Evolutionary conservation across 2,888 invertebrate species (phyloP), one percentile per base, ranked within the genome.

Genomic region (Tethea ocularis): DNA sequence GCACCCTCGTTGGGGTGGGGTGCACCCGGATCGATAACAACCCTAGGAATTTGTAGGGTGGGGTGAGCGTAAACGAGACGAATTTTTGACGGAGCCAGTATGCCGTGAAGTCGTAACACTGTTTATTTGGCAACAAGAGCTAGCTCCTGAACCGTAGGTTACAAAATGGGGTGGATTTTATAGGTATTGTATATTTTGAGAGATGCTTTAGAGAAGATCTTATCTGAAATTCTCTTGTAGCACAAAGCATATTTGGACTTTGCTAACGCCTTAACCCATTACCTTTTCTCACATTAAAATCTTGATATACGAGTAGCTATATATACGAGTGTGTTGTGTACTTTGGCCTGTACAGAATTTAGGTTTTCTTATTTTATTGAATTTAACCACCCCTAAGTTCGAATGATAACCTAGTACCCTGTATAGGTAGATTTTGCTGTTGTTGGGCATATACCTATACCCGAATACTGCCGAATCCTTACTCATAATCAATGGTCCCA

Each of bases 11-110:
- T 23, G 17, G 46, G 22, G 33, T n/a, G 57, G 38, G 38, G 15
- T 26, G 52, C 52, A 13, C 24, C 38, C 15, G 55, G 61, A 55
- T 61, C 61, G 61, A 61, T 61, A 61, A 26, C 51, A 51, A 38
- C 59, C 59, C 56, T 53, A 41, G n/a, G 15, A 22, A n/a, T 13
- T 59, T 52, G n/a, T 38, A 38, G 41, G 59, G 52, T 26, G 29
- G 56, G 59, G 56, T 26, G 22, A 23, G 41, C 13, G 15, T 54
- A 46, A 22, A 54, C 22, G 20, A 29, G 54, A 29, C 11, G 29
- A 53, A 46, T 20, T 46, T 46, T 46, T 46, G 41, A 20, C 46
- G 20, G 10, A 46, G 20, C n/a, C 17, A 17, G 41, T n/a, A 41
- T 13, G 41, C 20, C n/a, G 46, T 17, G 20, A 46, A 38, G 15